Evolutionary conservation across 1,140 invertebrate species (phyloP), one percentile per base, ranked within the genome.

Genomic region (Venturia canescens): DNA sequence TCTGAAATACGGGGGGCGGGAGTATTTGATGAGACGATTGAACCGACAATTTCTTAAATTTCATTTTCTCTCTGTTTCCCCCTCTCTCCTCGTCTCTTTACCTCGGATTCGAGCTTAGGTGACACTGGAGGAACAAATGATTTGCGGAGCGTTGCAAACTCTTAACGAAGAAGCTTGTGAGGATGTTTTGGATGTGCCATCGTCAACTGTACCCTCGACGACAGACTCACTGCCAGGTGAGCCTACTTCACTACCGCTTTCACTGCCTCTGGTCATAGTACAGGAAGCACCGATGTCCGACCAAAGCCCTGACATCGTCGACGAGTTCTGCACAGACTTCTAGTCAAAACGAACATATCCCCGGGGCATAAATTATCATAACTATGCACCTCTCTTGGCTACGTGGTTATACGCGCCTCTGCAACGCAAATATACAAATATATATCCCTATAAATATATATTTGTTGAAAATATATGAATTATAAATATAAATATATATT

Each of bases 51-150:
- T 53, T 71, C 3, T 72, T 69, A 44, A 71, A 11, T 29, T 50
- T 76, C 53, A 78, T 82, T 53, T 77, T 48, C 27, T 60, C 26
- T 50, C 16, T 66, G 69, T n/a, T n/a, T n/a, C n/a, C n/a, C n/a
- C n/a, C n/a, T n/a, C 26, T 27, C 15, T 23, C 11, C 21, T 3
- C n/a, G 6, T 71, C n/a, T 71, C 69, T 34, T 26, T 27, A 2
- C 27, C 26, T 50, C 29, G 76, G 29, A 79, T 82, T 83, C 81
- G 34, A 18, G 87, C 86, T 29, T 84, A 98, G 97, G 96, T 98
- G 48, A 98, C 97, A 0, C 92, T 98, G 81, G 97, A 98, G 91
- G 97, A 98, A 87, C 97, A 98, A 91, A 97, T 98, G 96, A 98
- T 98, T 84, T 97, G 96, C 89, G 97, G 97, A 79, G 97, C 97